phyloP scores from a whole-genome alignment of 2,113 vertebrate species.

The Neogobius melanostomus region DNA sequence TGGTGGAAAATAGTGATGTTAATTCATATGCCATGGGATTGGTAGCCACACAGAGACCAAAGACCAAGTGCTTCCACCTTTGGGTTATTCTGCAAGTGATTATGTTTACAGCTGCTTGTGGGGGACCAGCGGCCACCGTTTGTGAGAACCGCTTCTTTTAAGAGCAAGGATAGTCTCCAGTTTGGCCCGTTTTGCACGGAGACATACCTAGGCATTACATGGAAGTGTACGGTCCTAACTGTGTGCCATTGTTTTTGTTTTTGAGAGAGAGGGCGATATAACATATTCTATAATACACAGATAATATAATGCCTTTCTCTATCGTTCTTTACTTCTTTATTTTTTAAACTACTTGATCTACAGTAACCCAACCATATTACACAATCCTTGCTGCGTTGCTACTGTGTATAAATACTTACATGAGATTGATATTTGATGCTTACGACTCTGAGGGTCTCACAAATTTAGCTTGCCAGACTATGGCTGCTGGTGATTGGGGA shows the following conservation, averaged over 20 bases:
- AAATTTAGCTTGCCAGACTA: slow-evolving; percentile 28
- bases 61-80: slow-evolving; percentile 64
- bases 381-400: not conserved
- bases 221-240: slow-evolving; percentile 19
- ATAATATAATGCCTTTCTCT: no score
- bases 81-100: slow-evolving; percentile 62
- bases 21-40: slow-evolving; percentile 67
- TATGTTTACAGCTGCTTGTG: slow-evolving; percentile 67
- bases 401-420: slow-evolving; percentile 2
- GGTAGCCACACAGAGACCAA: slow-evolving; percentile 65
- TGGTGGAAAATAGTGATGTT: slow-evolving; percentile 68
- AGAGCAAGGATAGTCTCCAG: slow-evolving; percentile 31
- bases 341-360: not conserved
- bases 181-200: slow-evolving; percentile 26
- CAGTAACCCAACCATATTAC: slow-evolving; percentile 1
- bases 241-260: slow-evolving; percentile 4
- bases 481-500: slow-evolving; percentile 26
- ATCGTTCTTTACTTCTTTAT: no score
- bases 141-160: slow-evolving; percentile 45
- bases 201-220: slow-evolving; percentile 37
- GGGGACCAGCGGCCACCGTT: slow-evolving; percentile 58
- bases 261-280: not conserved
- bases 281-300: no score
- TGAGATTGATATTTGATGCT: slow-evolving; percentile 1
- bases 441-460: slow-evolving; percentile 15